Evolutionary conservation across 2,888 invertebrate species (phyloP).

Genomic region (Morpho helenor): DNA sequence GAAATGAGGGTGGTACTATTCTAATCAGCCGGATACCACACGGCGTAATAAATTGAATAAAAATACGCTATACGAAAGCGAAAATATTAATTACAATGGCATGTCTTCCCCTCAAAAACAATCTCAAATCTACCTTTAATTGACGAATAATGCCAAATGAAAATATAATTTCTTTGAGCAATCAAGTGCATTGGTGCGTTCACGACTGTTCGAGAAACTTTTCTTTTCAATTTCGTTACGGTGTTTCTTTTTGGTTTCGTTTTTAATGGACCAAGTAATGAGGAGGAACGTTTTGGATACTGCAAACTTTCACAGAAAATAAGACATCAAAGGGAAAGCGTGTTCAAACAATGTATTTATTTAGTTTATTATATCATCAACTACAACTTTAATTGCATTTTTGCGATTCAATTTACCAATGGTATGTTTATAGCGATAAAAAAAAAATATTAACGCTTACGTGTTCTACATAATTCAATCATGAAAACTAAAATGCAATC

Average conservation of each 20-base stretch:
- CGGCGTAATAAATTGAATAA: no score
- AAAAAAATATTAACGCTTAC: no score
- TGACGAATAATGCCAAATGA: neutral
- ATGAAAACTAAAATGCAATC: neutral
- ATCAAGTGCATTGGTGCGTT: constrained; percentile 54
- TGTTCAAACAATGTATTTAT: neutral
- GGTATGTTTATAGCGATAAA: no score
- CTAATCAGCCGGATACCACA: no score
- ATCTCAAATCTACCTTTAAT: neutral
- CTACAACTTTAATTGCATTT: no score
- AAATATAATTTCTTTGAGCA: constrained; percentile 27
- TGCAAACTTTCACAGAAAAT: constrained; percentile 1
- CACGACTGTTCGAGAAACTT: constrained; percentile 41
- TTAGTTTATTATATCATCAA: no score
- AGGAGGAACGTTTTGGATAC: constrained; percentile 2
- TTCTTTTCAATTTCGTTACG: constrained; percentile 30
- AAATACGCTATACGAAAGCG: no score
- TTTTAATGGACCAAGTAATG: constrained; percentile 23
- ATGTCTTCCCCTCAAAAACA: no score
- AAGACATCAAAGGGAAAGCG: constrained; percentile 16
- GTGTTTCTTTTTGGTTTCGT: constrained; percentile 15
- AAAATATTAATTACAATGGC: no score
- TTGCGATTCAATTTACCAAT: no score
- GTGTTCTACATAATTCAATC: no score
- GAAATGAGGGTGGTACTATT: no score